phyloP scores from a whole-genome alignment of 2,113 vertebrate genomes.

The Cromileptes altivelis region DNA sequence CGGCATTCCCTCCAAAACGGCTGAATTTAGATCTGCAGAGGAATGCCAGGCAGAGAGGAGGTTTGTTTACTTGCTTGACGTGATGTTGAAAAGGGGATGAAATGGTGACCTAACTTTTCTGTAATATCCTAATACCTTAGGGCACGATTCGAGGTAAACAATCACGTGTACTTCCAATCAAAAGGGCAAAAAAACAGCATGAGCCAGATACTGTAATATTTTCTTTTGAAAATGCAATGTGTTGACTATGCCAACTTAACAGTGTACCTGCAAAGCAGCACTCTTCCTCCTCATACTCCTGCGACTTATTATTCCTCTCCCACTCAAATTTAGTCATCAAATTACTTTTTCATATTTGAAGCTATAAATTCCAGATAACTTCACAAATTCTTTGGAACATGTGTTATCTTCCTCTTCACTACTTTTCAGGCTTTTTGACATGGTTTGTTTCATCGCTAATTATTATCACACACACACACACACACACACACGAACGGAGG shows the following conservation, averaged over 20 bases:
- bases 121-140: constrained; percentile 12
- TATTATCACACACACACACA: constrained; percentile 18
- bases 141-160: background rate
- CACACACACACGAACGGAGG: background rate
- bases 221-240: background rate
- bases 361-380: constrained; percentile 12
- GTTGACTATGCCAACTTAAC: constrained; percentile 18
- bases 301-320: constrained; percentile 42
- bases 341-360: constrained; percentile 42
- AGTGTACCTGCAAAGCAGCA: constrained; percentile 32
- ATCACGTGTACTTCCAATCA: constrained; percentile 28
- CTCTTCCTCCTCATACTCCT: constrained; percentile 32
- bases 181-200: constrained; percentile 11
- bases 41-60: background rate
- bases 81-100: constrained; percentile 32
- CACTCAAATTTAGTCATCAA: constrained; percentile 56
- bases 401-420: constrained; percentile 30
- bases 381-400: constrained; percentile 36
- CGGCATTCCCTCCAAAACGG: constrained; percentile 17
- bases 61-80: constrained; percentile 46
- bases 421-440: constrained; percentile 31
- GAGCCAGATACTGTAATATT: background rate
- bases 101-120: constrained; percentile 18
- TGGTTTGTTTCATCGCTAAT: constrained; percentile 45
- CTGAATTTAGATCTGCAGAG: constrained; percentile 16